phyloP scores from a whole-genome alignment of 2,797 vertebrate species.

The Tragelaphus eurycerus region DNA sequence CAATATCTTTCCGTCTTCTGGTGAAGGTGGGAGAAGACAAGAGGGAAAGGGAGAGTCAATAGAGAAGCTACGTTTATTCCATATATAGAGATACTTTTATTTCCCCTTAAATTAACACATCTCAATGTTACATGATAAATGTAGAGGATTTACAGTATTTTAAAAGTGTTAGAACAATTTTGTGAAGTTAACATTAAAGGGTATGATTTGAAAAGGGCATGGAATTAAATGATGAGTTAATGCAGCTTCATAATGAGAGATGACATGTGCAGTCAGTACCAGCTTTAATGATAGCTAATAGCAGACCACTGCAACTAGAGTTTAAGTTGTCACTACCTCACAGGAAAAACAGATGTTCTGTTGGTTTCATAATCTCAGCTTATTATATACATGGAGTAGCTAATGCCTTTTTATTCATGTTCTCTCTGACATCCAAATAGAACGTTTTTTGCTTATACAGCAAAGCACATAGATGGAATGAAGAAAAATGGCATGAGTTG shows the following conservation, averaged over 20 bases:
- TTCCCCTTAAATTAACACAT: background rate
- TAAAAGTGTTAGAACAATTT: background rate
- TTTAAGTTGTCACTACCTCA: conserved; percentile 17
- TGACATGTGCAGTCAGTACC: background rate
- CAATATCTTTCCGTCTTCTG: background rate
- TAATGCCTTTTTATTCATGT: conserved; percentile 39
- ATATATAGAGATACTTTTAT: background rate
- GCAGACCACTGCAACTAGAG: background rate
- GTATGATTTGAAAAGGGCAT: conserved; percentile 19
- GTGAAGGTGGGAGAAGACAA: background rate
- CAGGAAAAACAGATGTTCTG: conserved; percentile 9
- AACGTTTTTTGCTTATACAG: conserved; percentile 1
- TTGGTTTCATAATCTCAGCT: conserved; percentile 17
- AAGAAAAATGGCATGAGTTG: background rate
- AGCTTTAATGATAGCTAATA: background rate
- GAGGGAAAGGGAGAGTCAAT: background rate
- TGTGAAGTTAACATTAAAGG: background rate
- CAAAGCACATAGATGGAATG: background rate
- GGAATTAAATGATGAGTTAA: conserved; percentile 30
- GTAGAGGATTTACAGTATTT: background rate
- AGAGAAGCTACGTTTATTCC: background rate
- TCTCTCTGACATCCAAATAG: background rate
- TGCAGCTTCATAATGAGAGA: background rate
- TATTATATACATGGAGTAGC: background rate
- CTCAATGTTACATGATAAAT: background rate